A percentile compares a stretch with the other conserved stretches of the same genome.
Conservation (phyloP, 2,113 vertebrate genomes). For the Heterochromis multidens region DNA sequence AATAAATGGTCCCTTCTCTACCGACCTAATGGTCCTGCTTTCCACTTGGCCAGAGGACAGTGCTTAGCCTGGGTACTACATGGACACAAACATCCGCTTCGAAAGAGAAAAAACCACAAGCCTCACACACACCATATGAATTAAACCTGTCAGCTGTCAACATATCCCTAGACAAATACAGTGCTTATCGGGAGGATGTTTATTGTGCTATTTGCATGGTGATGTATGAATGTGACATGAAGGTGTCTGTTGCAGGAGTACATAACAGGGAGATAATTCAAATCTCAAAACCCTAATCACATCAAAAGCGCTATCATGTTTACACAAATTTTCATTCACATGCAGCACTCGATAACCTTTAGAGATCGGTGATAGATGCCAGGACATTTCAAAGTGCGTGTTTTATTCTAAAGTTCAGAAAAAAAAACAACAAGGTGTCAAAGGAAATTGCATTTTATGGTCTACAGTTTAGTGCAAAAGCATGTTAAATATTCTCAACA, state of each 20-base stretch:
- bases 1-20: slow-evolving; percentile 55
- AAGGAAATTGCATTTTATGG: neutral
- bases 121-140: neutral
- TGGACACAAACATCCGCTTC: neutral
- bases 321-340: neutral
- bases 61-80: slow-evolving; percentile 2
- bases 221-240: neutral
- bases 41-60: slow-evolving; percentile 34
- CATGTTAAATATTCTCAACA: neutral
- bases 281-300: neutral
- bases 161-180: neutral
- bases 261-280: neutral
- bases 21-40: slow-evolving; percentile 54
- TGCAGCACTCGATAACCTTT: neutral
- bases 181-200: neutral
- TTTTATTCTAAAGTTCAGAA: neutral
- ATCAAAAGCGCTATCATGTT: neutral
- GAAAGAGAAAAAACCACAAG: slow-evolving; percentile 10
- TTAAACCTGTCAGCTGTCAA: neutral
- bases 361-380: neutral
- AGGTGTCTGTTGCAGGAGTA: neutral
- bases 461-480: neutral
- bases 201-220: neutral
- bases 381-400: neutral
- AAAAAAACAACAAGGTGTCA: neutral